A percentile compares a stretch with the other conserved stretches of the same genome.
phyloP scores from a whole-genome alignment of 2,888 invertebrate genomes.

The Acanthosoma haemorrhoidale region DNA sequence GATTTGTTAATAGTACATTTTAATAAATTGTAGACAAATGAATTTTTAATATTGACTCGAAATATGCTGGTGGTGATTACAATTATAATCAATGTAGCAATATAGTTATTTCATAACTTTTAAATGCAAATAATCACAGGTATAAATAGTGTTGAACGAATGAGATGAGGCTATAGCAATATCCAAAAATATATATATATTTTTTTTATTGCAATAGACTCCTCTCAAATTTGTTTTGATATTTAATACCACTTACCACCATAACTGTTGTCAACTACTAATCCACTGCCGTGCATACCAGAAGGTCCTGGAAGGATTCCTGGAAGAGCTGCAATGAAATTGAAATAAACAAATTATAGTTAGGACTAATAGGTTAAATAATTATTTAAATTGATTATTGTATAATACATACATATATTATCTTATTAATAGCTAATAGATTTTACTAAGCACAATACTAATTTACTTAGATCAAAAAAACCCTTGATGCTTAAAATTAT shows the following conservation, averaged over 20 bases:
- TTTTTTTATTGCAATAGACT: conserved; percentile 12
- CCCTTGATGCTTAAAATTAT: no score
- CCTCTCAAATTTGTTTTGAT: neutral
- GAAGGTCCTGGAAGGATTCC: conserved; percentile 83
- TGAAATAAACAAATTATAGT: neutral
- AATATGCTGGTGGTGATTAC: no score
- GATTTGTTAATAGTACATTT: no score
- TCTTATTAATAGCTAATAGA: no score
- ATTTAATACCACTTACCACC: conserved; percentile 48
- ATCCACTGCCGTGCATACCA: conserved; percentile 65
- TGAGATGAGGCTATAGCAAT: neutral
- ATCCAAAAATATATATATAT: neutral
- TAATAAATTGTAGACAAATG: no score
- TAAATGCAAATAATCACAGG: neutral
- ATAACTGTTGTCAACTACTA: conserved; percentile 71
- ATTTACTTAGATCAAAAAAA: no score
- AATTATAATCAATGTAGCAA: no score
- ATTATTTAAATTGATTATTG: conserved; percentile 8
- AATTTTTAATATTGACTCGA: no score
- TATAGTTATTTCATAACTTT: no score
- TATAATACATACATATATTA: no score
- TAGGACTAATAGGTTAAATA: neutral
- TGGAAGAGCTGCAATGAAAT: conserved; percentile 54
- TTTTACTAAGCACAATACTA: no score
- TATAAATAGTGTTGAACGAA: conserved; percentile 9